phyloP scores from a whole-genome alignment of 1,140 invertebrate species.

The Nautilus pompilius region DNA sequence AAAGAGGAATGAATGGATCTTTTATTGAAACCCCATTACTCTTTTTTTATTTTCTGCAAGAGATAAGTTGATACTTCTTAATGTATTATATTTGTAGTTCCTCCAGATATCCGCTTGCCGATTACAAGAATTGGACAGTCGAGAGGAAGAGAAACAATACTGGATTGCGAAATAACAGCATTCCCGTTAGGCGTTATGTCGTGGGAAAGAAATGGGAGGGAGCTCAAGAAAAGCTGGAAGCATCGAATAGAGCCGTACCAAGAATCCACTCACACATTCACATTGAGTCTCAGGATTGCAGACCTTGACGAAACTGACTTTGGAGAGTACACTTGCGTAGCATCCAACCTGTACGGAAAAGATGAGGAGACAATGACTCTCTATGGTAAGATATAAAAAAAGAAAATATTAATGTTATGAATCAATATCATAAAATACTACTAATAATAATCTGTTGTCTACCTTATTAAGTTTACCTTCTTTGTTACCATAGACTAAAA shows the following conservation, averaged over 20 bases:
- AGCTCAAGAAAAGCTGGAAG: slow-evolving; percentile 64
- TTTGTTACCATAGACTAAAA: no score
- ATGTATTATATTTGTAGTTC: slow-evolving; percentile 28
- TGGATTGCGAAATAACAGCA: slow-evolving; percentile 86
- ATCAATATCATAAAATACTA: no score
- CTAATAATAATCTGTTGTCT: no score
- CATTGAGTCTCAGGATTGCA: slow-evolving; percentile 78
- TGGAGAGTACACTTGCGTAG: slow-evolving; percentile 86
- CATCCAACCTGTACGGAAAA: slow-evolving; percentile 81
- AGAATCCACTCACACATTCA: slow-evolving; percentile 75
- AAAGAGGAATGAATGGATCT: no score
- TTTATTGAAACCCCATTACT: no score
- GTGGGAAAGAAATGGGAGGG: slow-evolving; percentile 77
- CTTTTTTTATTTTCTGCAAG: no score
- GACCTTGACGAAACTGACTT: slow-evolving; percentile 75
- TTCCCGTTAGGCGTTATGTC: slow-evolving; percentile 80
- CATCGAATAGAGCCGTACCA: slow-evolving; percentile 74
- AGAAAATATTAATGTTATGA: no score
- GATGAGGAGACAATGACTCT: slow-evolving; percentile 79
- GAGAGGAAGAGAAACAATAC: slow-evolving; percentile 55
- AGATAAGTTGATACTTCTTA: no score
- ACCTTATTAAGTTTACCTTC: no score
- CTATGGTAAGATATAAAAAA: slow-evolving; percentile 87
- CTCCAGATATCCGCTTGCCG: slow-evolving; percentile 44
- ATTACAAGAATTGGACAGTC: slow-evolving; percentile 41